Conservation (phyloP, 2,888 invertebrate genomes). For the Caenorhabditis zanzibari region DNA sequence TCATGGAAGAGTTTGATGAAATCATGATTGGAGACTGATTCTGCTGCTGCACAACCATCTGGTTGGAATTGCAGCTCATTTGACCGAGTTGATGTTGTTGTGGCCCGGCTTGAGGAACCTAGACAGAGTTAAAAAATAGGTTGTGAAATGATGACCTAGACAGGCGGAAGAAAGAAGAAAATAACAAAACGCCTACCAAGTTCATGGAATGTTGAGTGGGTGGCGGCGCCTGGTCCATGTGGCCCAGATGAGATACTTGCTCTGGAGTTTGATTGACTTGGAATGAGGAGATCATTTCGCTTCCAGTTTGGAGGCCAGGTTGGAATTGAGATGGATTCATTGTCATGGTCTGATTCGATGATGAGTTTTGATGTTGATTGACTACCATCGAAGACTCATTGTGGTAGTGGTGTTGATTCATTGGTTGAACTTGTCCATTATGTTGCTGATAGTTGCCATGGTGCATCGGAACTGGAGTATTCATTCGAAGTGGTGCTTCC, state of each 20-base stretch:
- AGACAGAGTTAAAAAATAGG: constrained; percentile 22
- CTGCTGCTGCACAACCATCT: constrained; percentile 17
- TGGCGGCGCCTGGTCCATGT: constrained; percentile 55
- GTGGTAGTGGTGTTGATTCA: background rate
- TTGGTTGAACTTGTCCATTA: background rate
- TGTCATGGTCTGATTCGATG: constrained; percentile 10
- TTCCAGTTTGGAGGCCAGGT: constrained; percentile 25
- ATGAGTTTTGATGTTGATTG: background rate
- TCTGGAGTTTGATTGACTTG: constrained; percentile 37
- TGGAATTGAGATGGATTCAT: constrained; percentile 41
- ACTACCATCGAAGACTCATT: background rate
- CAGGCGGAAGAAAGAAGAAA: constrained; percentile 7
- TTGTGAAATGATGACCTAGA: constrained; percentile 53
- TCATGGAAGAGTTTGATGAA: constrained; percentile 9
- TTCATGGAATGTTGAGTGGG: constrained; percentile 63
- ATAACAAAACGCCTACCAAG: constrained; percentile 58
- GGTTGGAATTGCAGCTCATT: constrained; percentile 29
- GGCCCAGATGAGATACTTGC: constrained; percentile 53
- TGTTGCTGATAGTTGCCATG: constrained; percentile 18
- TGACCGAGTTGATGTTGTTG: constrained; percentile 45
- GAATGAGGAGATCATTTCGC: constrained; percentile 31
- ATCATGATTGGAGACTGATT: constrained; percentile 28
- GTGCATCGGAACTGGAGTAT: constrained; percentile 20
- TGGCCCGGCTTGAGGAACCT: constrained; percentile 41
- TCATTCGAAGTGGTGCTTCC: constrained; percentile 19